Conservation (phyloP, 2,113 vertebrate species). For the Echinops telfairi region DNA sequence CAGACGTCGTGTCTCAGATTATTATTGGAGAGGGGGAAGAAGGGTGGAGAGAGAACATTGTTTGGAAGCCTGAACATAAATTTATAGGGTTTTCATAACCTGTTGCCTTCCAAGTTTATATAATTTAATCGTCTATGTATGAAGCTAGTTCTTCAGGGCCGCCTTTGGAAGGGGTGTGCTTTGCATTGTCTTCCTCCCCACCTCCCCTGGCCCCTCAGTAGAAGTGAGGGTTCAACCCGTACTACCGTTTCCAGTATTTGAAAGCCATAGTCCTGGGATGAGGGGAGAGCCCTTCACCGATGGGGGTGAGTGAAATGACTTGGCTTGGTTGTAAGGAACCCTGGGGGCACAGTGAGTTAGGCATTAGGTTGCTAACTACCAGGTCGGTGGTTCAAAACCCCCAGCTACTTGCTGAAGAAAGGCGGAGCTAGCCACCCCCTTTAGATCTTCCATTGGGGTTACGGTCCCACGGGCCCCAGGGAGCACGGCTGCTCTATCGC, state of each 20-base stretch:
- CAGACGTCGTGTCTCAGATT: conserved; percentile 77
- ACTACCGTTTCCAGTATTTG: conserved; percentile 23
- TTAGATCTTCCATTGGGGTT: too few relatives aligned
- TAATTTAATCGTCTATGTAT: conserved; percentile 73
- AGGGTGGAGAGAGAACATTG: conserved; percentile 42
- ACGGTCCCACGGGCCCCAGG: too few relatives aligned
- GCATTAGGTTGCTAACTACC: too few relatives aligned
- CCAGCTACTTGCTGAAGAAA: too few relatives aligned
- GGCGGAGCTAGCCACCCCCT: too few relatives aligned
- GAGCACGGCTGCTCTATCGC: too few relatives aligned
- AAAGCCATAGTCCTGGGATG: neutral
- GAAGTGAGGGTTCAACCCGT: neutral
- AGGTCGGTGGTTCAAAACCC: too few relatives aligned
- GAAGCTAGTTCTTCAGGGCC: conserved; percentile 62
- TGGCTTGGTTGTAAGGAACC: neutral
- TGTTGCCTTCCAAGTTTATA: conserved; percentile 78
- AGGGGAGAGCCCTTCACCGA: neutral
- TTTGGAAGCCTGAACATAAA: conserved; percentile 71
- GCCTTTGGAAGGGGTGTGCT: conserved; percentile 20
- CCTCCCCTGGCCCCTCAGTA: neutral
- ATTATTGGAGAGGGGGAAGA: conserved; percentile 43
- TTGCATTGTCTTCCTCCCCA: neutral
- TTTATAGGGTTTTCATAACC: conserved; percentile 76
- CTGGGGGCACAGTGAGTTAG: too few relatives aligned
- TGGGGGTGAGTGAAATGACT: conserved; percentile 44